Conservation (phyloP, 2,888 invertebrate genomes). For the Corbicula japonica region DNA sequence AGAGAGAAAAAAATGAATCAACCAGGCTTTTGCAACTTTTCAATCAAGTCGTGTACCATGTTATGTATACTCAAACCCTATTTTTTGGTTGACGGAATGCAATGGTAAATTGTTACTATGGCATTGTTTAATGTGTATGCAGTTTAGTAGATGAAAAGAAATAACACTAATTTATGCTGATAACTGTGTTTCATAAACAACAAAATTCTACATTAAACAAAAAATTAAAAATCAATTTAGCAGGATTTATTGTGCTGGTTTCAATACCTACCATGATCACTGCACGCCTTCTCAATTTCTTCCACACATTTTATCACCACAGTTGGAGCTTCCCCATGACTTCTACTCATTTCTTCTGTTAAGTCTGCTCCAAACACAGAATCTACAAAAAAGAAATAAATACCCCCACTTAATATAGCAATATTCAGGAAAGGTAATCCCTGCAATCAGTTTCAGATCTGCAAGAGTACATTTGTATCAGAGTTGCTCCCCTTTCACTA, state of each 20-base stretch:
- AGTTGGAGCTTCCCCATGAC: constrained; percentile 89
- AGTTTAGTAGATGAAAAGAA: too few relatives aligned
- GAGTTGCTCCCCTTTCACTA: constrained; percentile 60
- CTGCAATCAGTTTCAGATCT: neutral
- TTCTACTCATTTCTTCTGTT: constrained; percentile 89
- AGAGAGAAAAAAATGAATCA: too few relatives aligned
- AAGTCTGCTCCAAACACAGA: constrained; percentile 90
- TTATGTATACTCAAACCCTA: too few relatives aligned
- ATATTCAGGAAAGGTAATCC: constrained; percentile 1
- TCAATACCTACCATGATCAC: constrained; percentile 76
- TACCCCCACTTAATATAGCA: neutral
- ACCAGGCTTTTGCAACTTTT: too few relatives aligned
- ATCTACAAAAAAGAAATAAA: constrained; percentile 71
- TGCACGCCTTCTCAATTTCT: constrained; percentile 89
- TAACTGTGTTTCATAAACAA: too few relatives aligned
- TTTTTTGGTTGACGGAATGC: too few relatives aligned
- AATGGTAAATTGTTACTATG: too few relatives aligned
- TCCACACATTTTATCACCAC: constrained; percentile 89
- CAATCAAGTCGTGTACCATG: too few relatives aligned
- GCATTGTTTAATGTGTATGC: too few relatives aligned
- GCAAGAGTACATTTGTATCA: neutral
- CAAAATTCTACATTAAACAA: too few relatives aligned
- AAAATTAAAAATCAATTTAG: too few relatives aligned
- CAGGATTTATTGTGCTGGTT: neutral
- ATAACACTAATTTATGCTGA: too few relatives aligned